Evolutionary conservation across 2,797 vertebrate genomes (phyloP).

Genomic region (Anguilla pacifica): DNA sequence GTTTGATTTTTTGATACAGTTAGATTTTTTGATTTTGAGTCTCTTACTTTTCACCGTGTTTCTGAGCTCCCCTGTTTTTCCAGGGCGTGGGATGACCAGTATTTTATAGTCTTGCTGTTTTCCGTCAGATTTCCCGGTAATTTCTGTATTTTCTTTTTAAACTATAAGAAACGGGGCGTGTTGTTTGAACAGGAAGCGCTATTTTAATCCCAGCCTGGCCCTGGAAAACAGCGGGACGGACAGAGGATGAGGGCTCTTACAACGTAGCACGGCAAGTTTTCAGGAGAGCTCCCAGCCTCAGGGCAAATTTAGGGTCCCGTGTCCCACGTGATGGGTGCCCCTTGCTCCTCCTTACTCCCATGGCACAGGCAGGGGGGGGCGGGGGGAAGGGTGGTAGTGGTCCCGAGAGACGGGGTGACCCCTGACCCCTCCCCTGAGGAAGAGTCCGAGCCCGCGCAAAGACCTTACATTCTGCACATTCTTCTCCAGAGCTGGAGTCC

Average conservation of each 20-base stretch:
- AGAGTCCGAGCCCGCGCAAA: slow-evolving; percentile 60
- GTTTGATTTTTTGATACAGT: background rate
- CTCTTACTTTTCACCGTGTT: background rate
- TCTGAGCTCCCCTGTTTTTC: background rate
- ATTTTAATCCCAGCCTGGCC: background rate
- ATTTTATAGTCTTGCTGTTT: slow-evolving; percentile 12
- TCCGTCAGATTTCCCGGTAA: background rate
- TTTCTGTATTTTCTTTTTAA: background rate
- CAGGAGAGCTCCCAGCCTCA: too few species aligned
- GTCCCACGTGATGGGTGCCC: slow-evolving; percentile 1
- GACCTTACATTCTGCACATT: slow-evolving; percentile 21
- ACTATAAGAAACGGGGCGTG: background rate
- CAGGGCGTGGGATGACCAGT: background rate
- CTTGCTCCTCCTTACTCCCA: slow-evolving; percentile 42
- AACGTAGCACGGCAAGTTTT: background rate
- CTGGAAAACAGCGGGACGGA: background rate
- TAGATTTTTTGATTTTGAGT: background rate
- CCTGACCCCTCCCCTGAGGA: slow-evolving; percentile 66
- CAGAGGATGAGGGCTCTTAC: background rate
- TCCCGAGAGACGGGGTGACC: slow-evolving; percentile 68
- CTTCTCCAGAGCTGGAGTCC: background rate
- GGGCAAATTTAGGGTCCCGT: background rate
- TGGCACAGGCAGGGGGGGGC: slow-evolving; percentile 50
- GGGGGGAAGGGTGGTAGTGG: slow-evolving; percentile 56
- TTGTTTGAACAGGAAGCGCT: background rate